phyloP scores from a whole-genome alignment of 2,888 invertebrate species.

The Candidula unifasciata region DNA sequence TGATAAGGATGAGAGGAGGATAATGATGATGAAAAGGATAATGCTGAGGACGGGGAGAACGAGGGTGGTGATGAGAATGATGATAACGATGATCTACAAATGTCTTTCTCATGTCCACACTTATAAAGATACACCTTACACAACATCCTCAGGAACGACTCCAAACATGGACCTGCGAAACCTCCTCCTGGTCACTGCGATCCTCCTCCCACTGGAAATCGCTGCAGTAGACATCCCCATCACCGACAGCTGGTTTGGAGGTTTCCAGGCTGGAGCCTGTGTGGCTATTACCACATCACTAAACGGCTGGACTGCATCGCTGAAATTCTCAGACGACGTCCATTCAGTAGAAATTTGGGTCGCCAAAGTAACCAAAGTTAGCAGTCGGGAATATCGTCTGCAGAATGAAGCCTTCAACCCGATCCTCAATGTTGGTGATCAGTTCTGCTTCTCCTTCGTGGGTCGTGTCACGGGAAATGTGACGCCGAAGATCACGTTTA shows the following conservation, averaged over 20 bases:
- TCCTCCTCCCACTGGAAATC: neutral
- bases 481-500: constrained; percentile 50
- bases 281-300: constrained; percentile 55
- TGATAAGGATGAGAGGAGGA: no score
- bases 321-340: constrained; percentile 58
- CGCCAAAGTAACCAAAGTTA: constrained; percentile 48
- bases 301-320: constrained; percentile 62
- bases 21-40: no score
- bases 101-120: no score
- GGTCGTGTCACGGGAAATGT: constrained; percentile 54
- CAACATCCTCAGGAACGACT: no score
- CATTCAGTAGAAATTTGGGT: constrained; percentile 60
- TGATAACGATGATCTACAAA: no score
- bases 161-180: neutral
- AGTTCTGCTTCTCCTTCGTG: constrained; percentile 57
- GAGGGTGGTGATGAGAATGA: no score
- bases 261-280: constrained; percentile 57
- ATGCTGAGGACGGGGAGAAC: no score
- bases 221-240: constrained; percentile 14
- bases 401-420: constrained; percentile 57
- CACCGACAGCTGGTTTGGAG: constrained; percentile 57
- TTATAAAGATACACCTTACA: no score
- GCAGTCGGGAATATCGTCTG: constrained; percentile 56
- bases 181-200: neutral
- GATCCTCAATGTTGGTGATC: constrained; percentile 52